These are phyloP conservation scores for Tragopan temminckii DNA, from an alignment of 2,797 vertebrate genomes.

Conservation along the genomic window DNA sequence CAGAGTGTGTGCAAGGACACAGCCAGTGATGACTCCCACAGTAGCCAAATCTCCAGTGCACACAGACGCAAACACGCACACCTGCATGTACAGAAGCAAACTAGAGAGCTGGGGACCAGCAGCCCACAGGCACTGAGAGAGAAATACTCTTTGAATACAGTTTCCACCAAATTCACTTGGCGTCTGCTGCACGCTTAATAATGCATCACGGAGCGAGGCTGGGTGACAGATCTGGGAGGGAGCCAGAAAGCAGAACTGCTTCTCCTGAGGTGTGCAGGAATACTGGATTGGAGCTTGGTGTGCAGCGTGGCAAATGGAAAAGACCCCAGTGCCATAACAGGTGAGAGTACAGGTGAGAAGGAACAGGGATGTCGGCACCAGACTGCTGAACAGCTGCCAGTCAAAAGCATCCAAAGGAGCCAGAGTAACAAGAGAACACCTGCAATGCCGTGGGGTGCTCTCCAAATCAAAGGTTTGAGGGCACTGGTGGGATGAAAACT, in stretches of 20 bases:
- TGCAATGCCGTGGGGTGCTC: not conserved
- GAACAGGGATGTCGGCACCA: not conserved
- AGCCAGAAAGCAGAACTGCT: not conserved
- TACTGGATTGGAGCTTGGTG: rapidly evolving
- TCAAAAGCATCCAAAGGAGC: not conserved
- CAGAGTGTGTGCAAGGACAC: not conserved
- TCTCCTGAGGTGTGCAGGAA: not conserved
- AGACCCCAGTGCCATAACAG: not conserved
- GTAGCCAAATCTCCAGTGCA: rapidly evolving
- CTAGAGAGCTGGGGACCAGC: not conserved
- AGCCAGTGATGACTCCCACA: not conserved
- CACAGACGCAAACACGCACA: rapidly evolving
- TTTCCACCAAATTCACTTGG: not conserved
- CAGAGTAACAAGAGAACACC: not conserved
- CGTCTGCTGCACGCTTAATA: not conserved
- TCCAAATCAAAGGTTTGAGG: constrained; percentile 31
- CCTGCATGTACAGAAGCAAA: not conserved
- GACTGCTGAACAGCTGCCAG: not conserved
- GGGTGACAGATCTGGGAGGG: constrained; percentile 10
- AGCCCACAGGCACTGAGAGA: not conserved
- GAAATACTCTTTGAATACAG: not conserved
- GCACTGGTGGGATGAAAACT: not conserved
- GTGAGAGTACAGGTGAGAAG: constrained; percentile 2
- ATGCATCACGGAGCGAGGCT: not conserved
- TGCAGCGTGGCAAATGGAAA: not conserved